Conservation (phyloP, 2,113 vertebrate genomes). For the Ginglymostoma cirratum region DNA sequence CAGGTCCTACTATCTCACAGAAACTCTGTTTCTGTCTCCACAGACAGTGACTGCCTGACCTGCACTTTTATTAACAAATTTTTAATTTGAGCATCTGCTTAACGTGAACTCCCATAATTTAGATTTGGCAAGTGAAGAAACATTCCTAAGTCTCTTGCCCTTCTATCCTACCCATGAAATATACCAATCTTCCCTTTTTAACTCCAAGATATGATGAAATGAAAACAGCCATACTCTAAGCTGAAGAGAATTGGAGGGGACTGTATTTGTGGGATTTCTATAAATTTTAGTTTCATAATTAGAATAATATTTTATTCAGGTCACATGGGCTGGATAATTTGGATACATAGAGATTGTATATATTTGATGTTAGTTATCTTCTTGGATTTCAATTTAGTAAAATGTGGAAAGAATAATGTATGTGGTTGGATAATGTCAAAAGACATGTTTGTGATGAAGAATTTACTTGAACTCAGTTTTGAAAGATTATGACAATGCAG, state of each 20-base stretch:
- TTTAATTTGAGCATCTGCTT: background rate
- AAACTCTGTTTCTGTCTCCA: background rate
- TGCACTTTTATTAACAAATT: background rate
- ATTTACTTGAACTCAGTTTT: background rate
- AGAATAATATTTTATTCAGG: background rate
- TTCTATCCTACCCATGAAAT: background rate
- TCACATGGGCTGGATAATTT: background rate
- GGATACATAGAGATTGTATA: background rate
- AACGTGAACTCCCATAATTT: background rate
- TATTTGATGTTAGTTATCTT: background rate
- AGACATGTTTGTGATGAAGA: background rate
- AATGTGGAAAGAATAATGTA: background rate
- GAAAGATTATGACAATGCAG: background rate
- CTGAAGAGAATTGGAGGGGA: background rate
- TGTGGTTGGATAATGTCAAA: background rate
- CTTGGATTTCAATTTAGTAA: background rate
- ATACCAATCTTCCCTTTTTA: background rate
- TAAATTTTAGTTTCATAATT: background rate
- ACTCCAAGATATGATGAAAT: background rate
- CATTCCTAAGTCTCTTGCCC: background rate
- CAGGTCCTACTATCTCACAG: no score
- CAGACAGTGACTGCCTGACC: background rate
- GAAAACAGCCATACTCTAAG: background rate
- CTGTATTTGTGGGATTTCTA: background rate
- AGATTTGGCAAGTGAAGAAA: background rate